Evolutionary conservation across 2,888 invertebrate genomes (phyloP).

Genomic region (Erebia epiphron): DNA sequence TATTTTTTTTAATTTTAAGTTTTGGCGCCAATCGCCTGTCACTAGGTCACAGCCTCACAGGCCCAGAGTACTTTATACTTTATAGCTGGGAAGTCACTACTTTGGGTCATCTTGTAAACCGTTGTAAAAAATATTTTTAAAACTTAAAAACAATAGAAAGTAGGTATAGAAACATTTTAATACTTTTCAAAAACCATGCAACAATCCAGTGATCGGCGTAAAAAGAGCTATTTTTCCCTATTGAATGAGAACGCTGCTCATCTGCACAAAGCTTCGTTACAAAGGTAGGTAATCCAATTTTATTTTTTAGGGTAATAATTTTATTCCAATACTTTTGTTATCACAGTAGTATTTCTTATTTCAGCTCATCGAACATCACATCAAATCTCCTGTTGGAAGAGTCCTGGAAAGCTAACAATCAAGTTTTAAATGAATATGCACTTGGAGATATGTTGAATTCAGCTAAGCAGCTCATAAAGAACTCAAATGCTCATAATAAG

Average conservation of each 20-base stretch:
- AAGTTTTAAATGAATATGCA: constrained; percentile 36
- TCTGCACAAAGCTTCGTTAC: constrained; percentile 28
- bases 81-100: too few species aligned
- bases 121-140: too few species aligned
- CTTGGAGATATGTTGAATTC: constrained; percentile 49
- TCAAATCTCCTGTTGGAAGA: constrained; percentile 56
- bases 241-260: constrained; percentile 26
- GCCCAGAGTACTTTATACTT: too few species aligned
- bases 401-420: constrained; percentile 53
- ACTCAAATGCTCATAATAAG: constrained; percentile 44
- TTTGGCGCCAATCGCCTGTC: too few species aligned
- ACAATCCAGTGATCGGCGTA: neutral
- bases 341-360: constrained; percentile 25
- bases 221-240: constrained; percentile 14
- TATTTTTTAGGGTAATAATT: neutral
- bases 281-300: constrained; percentile 15
- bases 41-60: too few species aligned
- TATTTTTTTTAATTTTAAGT: too few species aligned
- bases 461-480: constrained; percentile 48
- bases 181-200: neutral
- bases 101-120: too few species aligned
- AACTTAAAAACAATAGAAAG: too few species aligned
- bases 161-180: too few species aligned
- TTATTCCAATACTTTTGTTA: neutral
- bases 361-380: constrained; percentile 60